Conservation (phyloP, 2,113 vertebrate species). For the Mesocricetus auratus region DNA sequence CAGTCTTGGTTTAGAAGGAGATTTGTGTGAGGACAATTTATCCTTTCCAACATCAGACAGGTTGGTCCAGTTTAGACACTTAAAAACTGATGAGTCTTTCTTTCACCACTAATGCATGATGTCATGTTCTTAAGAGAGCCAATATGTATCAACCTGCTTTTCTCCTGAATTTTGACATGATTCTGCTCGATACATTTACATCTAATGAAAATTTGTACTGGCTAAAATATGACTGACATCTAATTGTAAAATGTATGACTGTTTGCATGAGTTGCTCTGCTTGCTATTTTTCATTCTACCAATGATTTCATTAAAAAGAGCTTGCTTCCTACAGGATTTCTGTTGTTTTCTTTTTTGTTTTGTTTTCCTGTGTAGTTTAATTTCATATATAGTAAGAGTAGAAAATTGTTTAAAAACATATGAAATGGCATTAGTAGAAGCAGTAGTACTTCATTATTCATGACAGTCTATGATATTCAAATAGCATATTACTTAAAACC, state of each 20-base stretch:
- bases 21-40: constrained; percentile 97
- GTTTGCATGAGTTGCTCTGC: constrained; percentile 85
- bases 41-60: constrained; percentile 99
- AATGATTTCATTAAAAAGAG: constrained; percentile 83
- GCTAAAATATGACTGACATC: constrained; percentile 81
- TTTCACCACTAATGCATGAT: constrained; percentile 91
- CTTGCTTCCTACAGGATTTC: constrained; percentile 89
- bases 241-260: constrained; percentile 80
- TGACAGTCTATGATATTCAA: constrained; percentile 48
- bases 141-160: constrained; percentile 79
- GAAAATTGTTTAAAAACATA: constrained; percentile 53
- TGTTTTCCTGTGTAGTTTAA: constrained; percentile 40
- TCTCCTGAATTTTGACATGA: constrained; percentile 81
- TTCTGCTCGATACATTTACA: constrained; percentile 85
- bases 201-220: constrained; percentile 82
- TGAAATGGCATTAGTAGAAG: constrained; percentile 37
- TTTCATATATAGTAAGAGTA: constrained; percentile 71
- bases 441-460: constrained; percentile 61
- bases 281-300: constrained; percentile 81
- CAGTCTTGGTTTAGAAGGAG: constrained; percentile 99
- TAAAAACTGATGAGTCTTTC: constrained; percentile 84
- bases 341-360: constrained; percentile 50
- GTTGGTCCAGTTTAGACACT: constrained; percentile 91
- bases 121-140: constrained; percentile 84
- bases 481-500: constrained; percentile 54